Evolutionary conservation across 2,797 vertebrate genomes (phyloP), one percentile per base, ranked within the genome.

Genomic region (Pampus argenteus): DNA sequence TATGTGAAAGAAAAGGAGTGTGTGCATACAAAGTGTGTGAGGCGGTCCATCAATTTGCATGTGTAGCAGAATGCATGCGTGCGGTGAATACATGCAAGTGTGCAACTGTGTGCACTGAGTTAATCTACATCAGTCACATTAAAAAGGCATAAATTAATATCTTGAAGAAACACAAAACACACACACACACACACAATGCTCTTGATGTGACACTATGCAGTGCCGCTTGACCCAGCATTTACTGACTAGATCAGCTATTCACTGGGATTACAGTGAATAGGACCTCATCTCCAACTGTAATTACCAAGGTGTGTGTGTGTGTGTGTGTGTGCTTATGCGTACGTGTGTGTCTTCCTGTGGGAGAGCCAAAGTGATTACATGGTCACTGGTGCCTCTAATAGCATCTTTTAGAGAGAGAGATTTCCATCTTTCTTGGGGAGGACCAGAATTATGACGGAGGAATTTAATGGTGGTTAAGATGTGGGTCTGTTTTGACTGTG

Each of bases 321-420:
- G 70, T 29, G 54, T 59, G 51, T 38, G 51, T 68, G 22, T 50
- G 18, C 63, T 13, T 40, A 57, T 26, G 61, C 69, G 60, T 74
- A 13, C 54, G 66, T 69, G 57, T 51, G 29, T 26, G 69, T 80
- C 54, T 87, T 94, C 90, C 90, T 90, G 74, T 84, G 84, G 86
- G 86, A 86, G 69, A 85, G 86, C 66, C 83, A 88, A 84, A 87
- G 85, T 89, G 92, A 94, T 94, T 93, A 94, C 90, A 91, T 86
- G 93, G 90, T 87, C 90, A 92, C 88, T 88, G 92, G 90, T 92
- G 93, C 91, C 90, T 94, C 92, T 94, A 94, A 94, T 93, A 88
- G 92, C 86, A 89, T 91, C 60, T 91, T 91, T 91, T 84, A 82
- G 68, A 55, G 65, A 70, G 63, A 28, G 36, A 45, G 20, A 88